Percentiles rank a stretch among this genome's conserved stretches.
Conservation (phyloP, 2,797 vertebrate species). For the Limnodromus scolopaceus region DNA sequence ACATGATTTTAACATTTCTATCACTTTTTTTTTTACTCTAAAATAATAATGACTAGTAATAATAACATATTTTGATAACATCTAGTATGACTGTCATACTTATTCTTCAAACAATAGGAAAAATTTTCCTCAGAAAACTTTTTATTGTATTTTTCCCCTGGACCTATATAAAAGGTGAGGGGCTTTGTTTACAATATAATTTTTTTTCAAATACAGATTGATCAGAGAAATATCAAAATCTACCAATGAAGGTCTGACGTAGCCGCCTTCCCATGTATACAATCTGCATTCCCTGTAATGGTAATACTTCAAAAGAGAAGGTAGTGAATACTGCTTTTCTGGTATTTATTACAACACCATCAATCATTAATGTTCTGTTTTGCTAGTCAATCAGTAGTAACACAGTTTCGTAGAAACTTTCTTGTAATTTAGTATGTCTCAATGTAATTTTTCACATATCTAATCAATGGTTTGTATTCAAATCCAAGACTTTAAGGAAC, state of each 20-base stretch:
- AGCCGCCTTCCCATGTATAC: background rate
- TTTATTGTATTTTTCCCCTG: fast-evolving
- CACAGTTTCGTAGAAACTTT: background rate
- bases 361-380: background rate
- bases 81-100: background rate
- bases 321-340: background rate
- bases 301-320: background rate
- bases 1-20: background rate
- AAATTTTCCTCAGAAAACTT: fast-evolving
- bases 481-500: background rate
- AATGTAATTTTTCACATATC: background rate
- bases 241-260: background rate
- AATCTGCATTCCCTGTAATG: background rate
- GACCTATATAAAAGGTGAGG: background rate
- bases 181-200: background rate
- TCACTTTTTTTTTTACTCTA: background rate
- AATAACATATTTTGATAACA: background rate
- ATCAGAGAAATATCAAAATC: background rate
- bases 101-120: background rate
- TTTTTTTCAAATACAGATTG: background rate
- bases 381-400: slow-evolving; percentile 9
- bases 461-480: slow-evolving; percentile 30
- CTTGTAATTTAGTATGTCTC: background rate
- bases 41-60: background rate
- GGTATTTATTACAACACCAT: background rate